A percentile compares a stretch with the other conserved stretches of the same genome.
Conservation (phyloP, 2,113 vertebrate species). For the Vombatus ursinus region DNA sequence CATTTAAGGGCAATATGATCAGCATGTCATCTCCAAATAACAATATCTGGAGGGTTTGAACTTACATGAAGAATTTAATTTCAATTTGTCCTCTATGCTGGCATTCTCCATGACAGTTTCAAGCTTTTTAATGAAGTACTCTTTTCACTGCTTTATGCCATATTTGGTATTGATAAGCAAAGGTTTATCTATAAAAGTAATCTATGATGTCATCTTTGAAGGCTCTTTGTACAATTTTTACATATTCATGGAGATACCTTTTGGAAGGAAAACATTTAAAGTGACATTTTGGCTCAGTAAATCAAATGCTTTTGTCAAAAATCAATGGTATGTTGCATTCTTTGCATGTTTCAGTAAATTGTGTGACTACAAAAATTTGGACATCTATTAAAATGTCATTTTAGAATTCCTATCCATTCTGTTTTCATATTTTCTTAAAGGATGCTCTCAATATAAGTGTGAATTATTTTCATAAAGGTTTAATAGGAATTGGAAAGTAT, state of each 20-base stretch:
- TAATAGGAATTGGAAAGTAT: too few relatives aligned
- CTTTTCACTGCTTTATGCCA: not conserved
- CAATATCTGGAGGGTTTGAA: too few relatives aligned
- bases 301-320: not conserved
- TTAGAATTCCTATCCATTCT: too few relatives aligned
- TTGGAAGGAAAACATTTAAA: not conserved
- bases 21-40: too few relatives aligned
- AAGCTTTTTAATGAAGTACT: not conserved
- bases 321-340: not conserved
- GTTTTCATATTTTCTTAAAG: too few relatives aligned
- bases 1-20: too few relatives aligned
- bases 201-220: not conserved
- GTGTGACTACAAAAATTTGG: too few relatives aligned
- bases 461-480: too few relatives aligned
- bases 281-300: not conserved
- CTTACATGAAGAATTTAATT: not conserved
- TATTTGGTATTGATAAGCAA: not conserved
- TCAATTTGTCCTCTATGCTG: not conserved
- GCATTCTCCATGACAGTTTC: not conserved
- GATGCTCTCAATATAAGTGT: too few relatives aligned
- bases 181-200: not conserved
- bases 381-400: too few relatives aligned
- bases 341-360: too few relatives aligned
- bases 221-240: not conserved
- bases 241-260: not conserved